These are phyloP conservation scores for Fregetta grallaria DNA, from an alignment of 2,113 vertebrate genomes.

Conservation along the genomic window DNA sequence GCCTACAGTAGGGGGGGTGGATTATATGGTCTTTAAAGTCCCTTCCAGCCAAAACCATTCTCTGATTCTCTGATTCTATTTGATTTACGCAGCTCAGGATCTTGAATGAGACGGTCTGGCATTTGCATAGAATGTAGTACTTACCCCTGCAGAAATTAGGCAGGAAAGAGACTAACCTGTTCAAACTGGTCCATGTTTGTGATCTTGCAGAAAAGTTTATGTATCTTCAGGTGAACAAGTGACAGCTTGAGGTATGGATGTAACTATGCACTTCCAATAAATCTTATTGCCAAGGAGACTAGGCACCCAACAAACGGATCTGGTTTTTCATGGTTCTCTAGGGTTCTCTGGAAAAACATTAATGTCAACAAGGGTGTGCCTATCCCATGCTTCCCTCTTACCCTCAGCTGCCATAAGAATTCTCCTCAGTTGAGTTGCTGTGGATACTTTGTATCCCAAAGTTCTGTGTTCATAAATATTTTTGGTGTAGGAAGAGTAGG, in stretches of 20 bases:
- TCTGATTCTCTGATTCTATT: neutral
- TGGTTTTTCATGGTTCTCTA: neutral
- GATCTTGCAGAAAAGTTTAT: neutral
- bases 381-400: neutral
- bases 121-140: neutral
- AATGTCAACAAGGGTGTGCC: neutral
- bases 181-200: neutral
- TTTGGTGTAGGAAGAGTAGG: neutral
- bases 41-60: neutral
- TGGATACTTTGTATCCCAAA: neutral
- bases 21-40: neutral
- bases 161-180: neutral
- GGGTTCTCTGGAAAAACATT: neutral
- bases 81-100: neutral
- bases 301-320: neutral
- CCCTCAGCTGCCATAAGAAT: neutral
- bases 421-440: neutral
- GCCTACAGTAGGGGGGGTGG: fast-evolving
- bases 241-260: neutral
- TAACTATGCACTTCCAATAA: neutral
- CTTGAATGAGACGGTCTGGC: neutral
- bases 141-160: neutral
- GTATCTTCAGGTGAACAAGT: neutral
- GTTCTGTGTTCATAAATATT: neutral
- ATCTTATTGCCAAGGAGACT: neutral